Conservation (phyloP, 1,140 invertebrate species). For the Musca vetustissima region DNA sequence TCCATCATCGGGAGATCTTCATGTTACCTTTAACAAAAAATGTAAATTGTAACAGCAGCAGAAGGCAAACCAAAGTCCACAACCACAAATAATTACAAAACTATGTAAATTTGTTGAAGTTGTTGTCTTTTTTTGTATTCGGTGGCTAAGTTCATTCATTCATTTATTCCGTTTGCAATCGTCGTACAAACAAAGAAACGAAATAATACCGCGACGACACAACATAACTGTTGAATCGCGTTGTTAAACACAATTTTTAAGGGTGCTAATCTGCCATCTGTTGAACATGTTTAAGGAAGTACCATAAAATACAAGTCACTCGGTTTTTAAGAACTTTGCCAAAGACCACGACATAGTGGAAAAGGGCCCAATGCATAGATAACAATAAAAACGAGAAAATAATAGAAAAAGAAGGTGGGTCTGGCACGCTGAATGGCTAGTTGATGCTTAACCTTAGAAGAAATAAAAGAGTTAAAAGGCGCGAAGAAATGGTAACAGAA, state of each 20-base stretch:
- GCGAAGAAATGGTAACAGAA: conserved; percentile 5
- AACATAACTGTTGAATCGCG: conserved; percentile 22
- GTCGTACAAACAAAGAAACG: background rate
- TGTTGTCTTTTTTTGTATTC: conserved; percentile 7
- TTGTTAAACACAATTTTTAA: conserved; percentile 23
- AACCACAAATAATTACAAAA: conserved; percentile 21
- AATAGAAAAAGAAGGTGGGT: background rate
- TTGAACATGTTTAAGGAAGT: conserved; percentile 20
- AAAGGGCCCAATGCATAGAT: background rate
- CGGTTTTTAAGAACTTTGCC: background rate
- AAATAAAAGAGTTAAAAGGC: background rate
- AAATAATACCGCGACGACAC: background rate
- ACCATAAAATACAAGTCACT: background rate
- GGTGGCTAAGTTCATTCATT: background rate
- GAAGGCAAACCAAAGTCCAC: background rate
- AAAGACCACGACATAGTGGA: conserved; percentile 3
- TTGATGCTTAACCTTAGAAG: background rate
- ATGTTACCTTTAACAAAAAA: no score
- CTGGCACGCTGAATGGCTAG: background rate
- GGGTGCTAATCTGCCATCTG: conserved; percentile 23
- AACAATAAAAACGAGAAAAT: background rate
- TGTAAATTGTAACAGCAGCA: no score
- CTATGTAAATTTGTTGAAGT: conserved; percentile 16
- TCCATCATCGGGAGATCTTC: no score
- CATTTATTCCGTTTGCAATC: background rate